Evolutionary conservation across 2,888 invertebrate genomes (phyloP).

Genomic region (Syrista parreyssii): DNA sequence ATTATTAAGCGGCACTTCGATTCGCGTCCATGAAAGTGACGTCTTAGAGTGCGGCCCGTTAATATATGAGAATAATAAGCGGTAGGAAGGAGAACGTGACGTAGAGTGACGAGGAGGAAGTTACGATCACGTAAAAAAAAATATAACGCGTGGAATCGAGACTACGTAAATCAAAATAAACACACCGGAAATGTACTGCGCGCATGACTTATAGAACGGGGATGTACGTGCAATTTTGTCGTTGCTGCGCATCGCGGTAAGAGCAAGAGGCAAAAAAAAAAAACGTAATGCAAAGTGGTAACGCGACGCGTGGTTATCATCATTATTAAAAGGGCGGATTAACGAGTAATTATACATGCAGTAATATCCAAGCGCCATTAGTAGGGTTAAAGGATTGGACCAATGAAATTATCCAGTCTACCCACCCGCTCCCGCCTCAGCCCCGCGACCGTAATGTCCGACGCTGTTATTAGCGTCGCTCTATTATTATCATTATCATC

Average conservation of each 20-base stretch:
- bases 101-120: not conserved
- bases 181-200: not conserved
- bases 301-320: not conserved
- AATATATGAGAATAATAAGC: not conserved
- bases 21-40: not conserved
- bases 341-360: not conserved
- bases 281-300: not conserved
- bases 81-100: not conserved
- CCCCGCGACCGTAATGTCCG: not conserved
- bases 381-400: not conserved
- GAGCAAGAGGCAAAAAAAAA: not conserved
- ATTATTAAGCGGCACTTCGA: constrained; percentile 6
- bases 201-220: not conserved
- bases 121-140: not conserved
- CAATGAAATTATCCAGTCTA: not conserved
- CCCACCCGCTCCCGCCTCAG: not conserved
- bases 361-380: not conserved
- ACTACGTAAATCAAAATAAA: not conserved
- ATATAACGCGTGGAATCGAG: not conserved
- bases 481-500: not conserved
- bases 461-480: not conserved
- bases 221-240: not conserved
- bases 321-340: not conserved
- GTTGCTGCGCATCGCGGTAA: not conserved
- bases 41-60: not conserved